These are phyloP conservation scores for Thrips palmi DNA, from an alignment of 1,140 invertebrate species.

Conservation along the genomic window DNA sequence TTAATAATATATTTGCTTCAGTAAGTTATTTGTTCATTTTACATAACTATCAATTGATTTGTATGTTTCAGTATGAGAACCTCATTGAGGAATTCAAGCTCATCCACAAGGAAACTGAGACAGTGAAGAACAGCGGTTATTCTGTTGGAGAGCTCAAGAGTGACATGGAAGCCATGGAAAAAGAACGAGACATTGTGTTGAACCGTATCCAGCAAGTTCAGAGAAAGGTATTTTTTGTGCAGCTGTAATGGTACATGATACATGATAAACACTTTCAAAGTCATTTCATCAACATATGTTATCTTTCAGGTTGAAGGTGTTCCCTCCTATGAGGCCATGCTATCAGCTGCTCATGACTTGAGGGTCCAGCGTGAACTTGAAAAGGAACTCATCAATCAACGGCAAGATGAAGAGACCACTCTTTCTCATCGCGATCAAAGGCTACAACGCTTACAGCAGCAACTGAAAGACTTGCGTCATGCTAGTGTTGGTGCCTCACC, in stretches of 20 bases:
- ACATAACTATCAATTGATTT: conserved; percentile 6
- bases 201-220: conserved; percentile 53
- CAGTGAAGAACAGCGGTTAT: conserved; percentile 37
- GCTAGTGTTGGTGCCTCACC: conserved; percentile 32
- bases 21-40: background rate
- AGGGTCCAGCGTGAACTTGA: conserved; percentile 53
- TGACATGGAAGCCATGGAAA: conserved; percentile 69
- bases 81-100: conserved; percentile 70
- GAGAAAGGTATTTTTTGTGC: conserved; percentile 28
- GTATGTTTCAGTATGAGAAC: conserved; percentile 39
- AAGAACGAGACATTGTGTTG: conserved; percentile 57
- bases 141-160: conserved; percentile 44
- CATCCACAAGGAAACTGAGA: conserved; percentile 52
- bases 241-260: background rate
- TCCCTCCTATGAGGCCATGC: conserved; percentile 30
- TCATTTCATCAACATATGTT: background rate
- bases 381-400: conserved; percentile 42
- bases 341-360: conserved; percentile 46
- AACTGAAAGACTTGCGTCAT: conserved; percentile 33
- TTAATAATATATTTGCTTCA: conserved; percentile 5
- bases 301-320: conserved; percentile 27
- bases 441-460: conserved; percentile 30
- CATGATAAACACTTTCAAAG: background rate
- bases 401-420: conserved; percentile 32
- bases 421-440: conserved; percentile 33